Evolutionary conservation across 2,113 vertebrate genomes (phyloP).

Genomic region (Fulica atra): DNA sequence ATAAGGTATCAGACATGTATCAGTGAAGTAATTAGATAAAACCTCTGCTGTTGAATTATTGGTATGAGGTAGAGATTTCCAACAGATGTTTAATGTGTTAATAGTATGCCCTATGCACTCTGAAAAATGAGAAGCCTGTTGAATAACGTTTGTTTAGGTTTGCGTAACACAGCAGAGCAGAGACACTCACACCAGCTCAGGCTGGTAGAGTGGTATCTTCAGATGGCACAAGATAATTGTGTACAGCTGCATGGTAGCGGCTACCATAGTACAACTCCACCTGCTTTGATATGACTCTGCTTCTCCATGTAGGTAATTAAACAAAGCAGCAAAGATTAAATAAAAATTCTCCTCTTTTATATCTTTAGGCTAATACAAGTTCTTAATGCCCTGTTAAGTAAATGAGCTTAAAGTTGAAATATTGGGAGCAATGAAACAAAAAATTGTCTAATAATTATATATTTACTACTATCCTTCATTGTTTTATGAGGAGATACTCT

Average conservation of each 20-base stretch:
- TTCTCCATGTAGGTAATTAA: neutral
- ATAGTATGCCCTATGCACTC: neutral
- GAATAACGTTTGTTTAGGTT: neutral
- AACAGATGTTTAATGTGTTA: neutral
- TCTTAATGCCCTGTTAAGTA: neutral
- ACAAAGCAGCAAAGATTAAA: conserved; percentile 4
- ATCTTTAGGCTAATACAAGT: neutral
- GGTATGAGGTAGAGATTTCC: neutral
- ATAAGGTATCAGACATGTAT: neutral
- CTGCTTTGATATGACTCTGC: neutral
- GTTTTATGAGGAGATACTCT: neutral
- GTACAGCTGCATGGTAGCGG: conserved; percentile 16
- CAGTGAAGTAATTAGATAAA: neutral
- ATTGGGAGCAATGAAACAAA: neutral
- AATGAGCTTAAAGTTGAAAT: neutral
- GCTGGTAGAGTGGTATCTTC: neutral
- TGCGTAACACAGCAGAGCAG: neutral
- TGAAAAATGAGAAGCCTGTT: neutral
- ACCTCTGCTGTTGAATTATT: neutral
- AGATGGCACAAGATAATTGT: conserved; percentile 4
- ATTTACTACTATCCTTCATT: neutral
- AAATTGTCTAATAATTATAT: neutral
- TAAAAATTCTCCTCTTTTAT: neutral
- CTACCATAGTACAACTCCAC: neutral
- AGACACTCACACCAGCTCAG: neutral